Evolutionary conservation across 37 sponge, comb jelly and placozoan genomes (phyloP), one percentile per base, ranked within the genome.

Genomic region (Ianthella basta): DNA sequence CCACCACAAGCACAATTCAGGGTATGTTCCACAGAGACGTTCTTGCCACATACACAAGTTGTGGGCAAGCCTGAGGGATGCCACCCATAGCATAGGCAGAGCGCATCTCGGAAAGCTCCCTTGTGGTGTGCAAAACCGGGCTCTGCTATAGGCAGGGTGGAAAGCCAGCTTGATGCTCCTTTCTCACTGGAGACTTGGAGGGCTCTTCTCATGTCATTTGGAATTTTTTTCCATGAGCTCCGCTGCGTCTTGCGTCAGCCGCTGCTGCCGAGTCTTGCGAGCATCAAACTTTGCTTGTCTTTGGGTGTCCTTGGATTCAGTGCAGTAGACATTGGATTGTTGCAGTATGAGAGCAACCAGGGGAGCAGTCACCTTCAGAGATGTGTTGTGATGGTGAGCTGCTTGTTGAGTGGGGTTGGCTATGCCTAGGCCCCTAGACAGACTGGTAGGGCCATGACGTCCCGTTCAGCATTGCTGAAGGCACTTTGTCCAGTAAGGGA

Each of bases 381-480:
- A 68, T 16, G 70, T 32, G 25, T 21, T 32, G 19, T 32, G 33
- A 14, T 68, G 70, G 19, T 32, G 33, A n/a, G 70, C 25, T 32
- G 70, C 25, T 15, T 68, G 33, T 68, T 29, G 25, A n/a, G 32
- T 29, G 25, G 70, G 70, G 19, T 68, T 68, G 70, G 33, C 19
- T 32, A 68, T 24, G 70, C 70, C 70, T 29, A 68, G 33, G 33
- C 70, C 20, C 25, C 70, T 29, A 68, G 33, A 29, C 70, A 15
- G 33, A 27, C 32, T 32, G 70, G 70, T 32, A 68, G 27, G 14
- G 27, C 70, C 70, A 68, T 24, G 23, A 68, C 14, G 33, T 68
- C 70, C 19, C 70, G 27, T 68, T 68, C 70, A 29, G 70, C 27
- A 68, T 68, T n/a, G 19, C 70, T 68, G 33, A 68, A 16, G 33